Conservation (phyloP, 2,888 invertebrate genomes). For the Notocelia uddmanniana region DNA sequence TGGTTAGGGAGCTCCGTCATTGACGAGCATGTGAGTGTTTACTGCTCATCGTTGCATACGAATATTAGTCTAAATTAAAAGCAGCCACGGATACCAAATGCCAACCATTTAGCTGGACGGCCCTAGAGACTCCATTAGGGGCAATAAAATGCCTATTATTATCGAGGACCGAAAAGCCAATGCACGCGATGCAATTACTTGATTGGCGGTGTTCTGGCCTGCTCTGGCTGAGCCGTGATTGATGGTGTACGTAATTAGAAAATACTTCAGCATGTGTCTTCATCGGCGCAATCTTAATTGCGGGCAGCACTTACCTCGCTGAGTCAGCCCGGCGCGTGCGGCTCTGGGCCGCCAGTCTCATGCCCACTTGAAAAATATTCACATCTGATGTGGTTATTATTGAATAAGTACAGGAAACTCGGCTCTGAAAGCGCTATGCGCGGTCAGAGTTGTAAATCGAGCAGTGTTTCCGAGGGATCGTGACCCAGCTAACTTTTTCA, state of each 20-base stretch:
- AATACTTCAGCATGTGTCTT: constrained; percentile 85
- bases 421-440: constrained; percentile 15
- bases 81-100: constrained; percentile 73
- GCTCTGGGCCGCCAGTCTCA: constrained; percentile 24
- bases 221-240: constrained; percentile 77
- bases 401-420: constrained; percentile 28
- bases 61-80: constrained; percentile 83
- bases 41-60: constrained; percentile 71
- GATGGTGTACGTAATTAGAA: constrained; percentile 85
- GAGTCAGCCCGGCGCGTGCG: constrained; percentile 79
- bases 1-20: constrained; percentile 52
- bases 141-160: constrained; percentile 86
- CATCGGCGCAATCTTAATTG: constrained; percentile 83
- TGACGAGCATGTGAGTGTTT: constrained; percentile 57
- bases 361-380: constrained; percentile 44
- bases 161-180: constrained; percentile 85
- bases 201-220: constrained; percentile 84
- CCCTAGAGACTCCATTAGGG: constrained; percentile 86
- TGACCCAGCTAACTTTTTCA: background rate
- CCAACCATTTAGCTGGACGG: constrained; percentile 73
- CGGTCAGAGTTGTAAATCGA: constrained; percentile 9
- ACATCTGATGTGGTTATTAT: constrained; percentile 43
- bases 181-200: constrained; percentile 86
- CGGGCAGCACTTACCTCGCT: constrained; percentile 81
- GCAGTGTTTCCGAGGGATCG: constrained; percentile 7